phyloP scores from a whole-genome alignment of 2,797 vertebrate genomes.

The Amblyopsis hoosieri region DNA sequence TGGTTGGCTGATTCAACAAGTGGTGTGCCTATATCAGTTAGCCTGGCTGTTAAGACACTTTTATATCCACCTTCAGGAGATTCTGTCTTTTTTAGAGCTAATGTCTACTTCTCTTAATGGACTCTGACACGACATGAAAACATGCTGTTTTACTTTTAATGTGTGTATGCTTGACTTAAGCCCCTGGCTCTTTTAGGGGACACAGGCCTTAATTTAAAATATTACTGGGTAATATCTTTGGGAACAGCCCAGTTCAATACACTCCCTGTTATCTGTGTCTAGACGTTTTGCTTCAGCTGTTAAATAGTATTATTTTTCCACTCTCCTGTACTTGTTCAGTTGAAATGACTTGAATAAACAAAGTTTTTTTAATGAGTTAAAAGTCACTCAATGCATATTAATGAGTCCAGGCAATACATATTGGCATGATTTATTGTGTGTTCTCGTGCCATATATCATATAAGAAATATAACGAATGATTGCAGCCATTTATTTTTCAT shows the following conservation, averaged over 20 bases:
- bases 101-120: conserved; percentile 66
- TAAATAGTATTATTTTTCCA: conserved; percentile 13
- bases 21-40: conserved; percentile 66
- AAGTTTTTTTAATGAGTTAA: conserved; percentile 17
- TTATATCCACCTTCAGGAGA: conserved; percentile 65
- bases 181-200: conserved; percentile 40
- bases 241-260: conserved; percentile 12
- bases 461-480: conserved; percentile 38
- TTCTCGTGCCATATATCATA: conserved; percentile 28
- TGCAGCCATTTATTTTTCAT: conserved; percentile 26
- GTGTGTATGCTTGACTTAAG: conserved; percentile 51
- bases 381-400: background rate
- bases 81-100: conserved; percentile 64
- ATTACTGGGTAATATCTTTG: conserved; percentile 32
- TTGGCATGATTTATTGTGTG: conserved; percentile 15
- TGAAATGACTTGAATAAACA: background rate
- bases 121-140: conserved; percentile 60
- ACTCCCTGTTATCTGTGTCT: conserved; percentile 23
- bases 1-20: conserved; percentile 72
- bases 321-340: background rate
- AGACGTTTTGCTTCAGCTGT: conserved; percentile 5
- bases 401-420: too few relatives aligned
- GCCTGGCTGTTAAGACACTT: conserved; percentile 65
- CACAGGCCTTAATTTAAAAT: conserved; percentile 19
- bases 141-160: conserved; percentile 55